Percentiles rank a stretch among this genome's conserved stretches.
These are phyloP conservation scores for Crotalus horridus DNA, from an alignment of 2,113 vertebrate species.

Conservation along the genomic window DNA sequence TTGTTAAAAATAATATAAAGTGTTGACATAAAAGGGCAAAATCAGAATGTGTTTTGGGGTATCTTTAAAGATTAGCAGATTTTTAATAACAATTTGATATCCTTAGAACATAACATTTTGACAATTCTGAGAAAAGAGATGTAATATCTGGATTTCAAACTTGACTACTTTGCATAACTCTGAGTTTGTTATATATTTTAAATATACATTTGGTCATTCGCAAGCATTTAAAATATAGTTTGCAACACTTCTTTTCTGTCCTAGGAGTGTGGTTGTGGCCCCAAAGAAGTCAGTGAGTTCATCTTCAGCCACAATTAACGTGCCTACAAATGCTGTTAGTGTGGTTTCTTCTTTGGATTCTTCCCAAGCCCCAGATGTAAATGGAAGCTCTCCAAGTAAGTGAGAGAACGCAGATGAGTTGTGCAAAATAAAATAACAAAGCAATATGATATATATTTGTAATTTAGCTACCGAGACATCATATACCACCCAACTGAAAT, in stretches of 20 bases:
- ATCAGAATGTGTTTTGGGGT: background rate
- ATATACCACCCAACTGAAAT: background rate
- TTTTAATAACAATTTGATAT: background rate
- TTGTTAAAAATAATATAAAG: background rate
- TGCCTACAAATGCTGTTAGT: conserved; percentile 79
- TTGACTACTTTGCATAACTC: background rate
- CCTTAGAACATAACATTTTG: background rate
- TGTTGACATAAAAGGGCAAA: background rate
- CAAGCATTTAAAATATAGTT: conserved; percentile 15
- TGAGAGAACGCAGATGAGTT: conserved; percentile 7
- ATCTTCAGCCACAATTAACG: conserved; percentile 56
- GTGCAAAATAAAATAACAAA: background rate
- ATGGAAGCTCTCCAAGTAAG: conserved; percentile 78
- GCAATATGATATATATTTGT: background rate
- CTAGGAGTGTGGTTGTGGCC: conserved; percentile 90
- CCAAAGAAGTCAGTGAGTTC: conserved; percentile 79
- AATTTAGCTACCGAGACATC: background rate
- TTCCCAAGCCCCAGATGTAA: conserved; percentile 62
- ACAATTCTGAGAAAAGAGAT: background rate
- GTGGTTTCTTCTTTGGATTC: conserved; percentile 86
- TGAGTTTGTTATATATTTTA: background rate
- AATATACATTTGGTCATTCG: background rate
- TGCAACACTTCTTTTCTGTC: conserved; percentile 3
- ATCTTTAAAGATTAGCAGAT: background rate
- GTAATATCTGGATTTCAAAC: background rate